Evolutionary conservation across 2,888 invertebrate species (phyloP), one percentile per base, ranked within the genome.

Genomic region (Ephialtes manifestator): DNA sequence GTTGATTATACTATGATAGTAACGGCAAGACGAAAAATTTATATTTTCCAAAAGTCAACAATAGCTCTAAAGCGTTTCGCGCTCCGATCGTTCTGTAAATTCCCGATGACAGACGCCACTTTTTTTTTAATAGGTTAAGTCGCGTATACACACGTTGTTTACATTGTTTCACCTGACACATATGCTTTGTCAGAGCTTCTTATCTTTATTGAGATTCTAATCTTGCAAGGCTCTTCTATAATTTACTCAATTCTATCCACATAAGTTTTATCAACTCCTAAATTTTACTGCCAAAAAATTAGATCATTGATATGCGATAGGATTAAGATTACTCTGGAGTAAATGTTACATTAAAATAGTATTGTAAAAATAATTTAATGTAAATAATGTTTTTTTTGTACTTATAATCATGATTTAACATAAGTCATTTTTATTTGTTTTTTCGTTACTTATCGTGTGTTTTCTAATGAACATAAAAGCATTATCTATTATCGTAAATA

Each of bases 91-190:
- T 3, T 3, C 7, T 3, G 11, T 39, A 10, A 39, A 65, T 65
- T 39, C 35, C 2, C 39, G 65, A 65, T 65, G 65, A 65, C 65
- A 65, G 39, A 43, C 65, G 39, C 65, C 18, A 65, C 20, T 46
- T 68, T 68, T 68, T 67, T 68, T 24, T 68, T 48, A 43, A 15
- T 68, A 68, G 68, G 68, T 68, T 68, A 68, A 24, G 28, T 65
- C 39, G 39, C 2, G 35, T 39, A 39, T 39, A 39, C 67, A 76
- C 31, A 79, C 65, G 58, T 83, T 84, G 84, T 84, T 81, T 84
- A 84, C 77, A 81, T 65, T 68, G 51, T 81, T 68, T 65, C 39
- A 75, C 75, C 46, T 53, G 60, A 51, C 60, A 31, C 35, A 46
- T 35, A 7, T 18, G 1, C 20, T 20, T 13, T 39, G 4, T 67